Conservation (phyloP, 1,140 invertebrate genomes). For the Drosophila bipectinata region DNA sequence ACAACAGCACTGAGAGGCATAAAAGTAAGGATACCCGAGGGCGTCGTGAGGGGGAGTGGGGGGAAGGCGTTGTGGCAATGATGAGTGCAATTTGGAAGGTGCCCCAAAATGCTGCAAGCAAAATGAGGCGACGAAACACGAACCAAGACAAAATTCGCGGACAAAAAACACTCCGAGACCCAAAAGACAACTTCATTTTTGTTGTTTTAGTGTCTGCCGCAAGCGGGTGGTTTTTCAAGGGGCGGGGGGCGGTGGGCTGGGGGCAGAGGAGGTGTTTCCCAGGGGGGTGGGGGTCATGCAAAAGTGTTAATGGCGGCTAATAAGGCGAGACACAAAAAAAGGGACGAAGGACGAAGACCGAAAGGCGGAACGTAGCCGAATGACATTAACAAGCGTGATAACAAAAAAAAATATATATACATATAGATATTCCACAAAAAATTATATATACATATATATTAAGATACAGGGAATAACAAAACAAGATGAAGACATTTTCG, state of each 20-base stretch:
- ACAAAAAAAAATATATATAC: slow-evolving; percentile 40
- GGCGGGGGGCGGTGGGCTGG: no score
- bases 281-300: slow-evolving; percentile 22
- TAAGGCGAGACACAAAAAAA: slow-evolving; percentile 63
- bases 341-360: slow-evolving; percentile 17
- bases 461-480: slow-evolving; percentile 1
- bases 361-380: slow-evolving; percentile 38
- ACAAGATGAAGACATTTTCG: slow-evolving; percentile 17
- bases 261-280: not conserved
- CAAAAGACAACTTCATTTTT: slow-evolving; percentile 43
- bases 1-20: slow-evolving; percentile 31
- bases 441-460: not conserved
- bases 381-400: slow-evolving; percentile 77
- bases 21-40: slow-evolving; percentile 32
- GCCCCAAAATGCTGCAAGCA: slow-evolving; percentile 62
- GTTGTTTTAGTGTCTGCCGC: slow-evolving; percentile 14
- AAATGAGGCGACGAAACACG: slow-evolving; percentile 62
- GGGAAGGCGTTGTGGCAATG: not conserved
- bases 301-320: slow-evolving; percentile 77
- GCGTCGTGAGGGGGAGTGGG: not conserved
- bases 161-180: slow-evolving; percentile 2
- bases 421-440: not conserved
- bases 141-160: slow-evolving; percentile 46
- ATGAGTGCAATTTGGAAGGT: slow-evolving; percentile 13
- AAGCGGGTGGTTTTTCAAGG: slow-evolving; percentile 1